phyloP scores from a whole-genome alignment of 2,113 vertebrate species.

The Phaethon lepturus region DNA sequence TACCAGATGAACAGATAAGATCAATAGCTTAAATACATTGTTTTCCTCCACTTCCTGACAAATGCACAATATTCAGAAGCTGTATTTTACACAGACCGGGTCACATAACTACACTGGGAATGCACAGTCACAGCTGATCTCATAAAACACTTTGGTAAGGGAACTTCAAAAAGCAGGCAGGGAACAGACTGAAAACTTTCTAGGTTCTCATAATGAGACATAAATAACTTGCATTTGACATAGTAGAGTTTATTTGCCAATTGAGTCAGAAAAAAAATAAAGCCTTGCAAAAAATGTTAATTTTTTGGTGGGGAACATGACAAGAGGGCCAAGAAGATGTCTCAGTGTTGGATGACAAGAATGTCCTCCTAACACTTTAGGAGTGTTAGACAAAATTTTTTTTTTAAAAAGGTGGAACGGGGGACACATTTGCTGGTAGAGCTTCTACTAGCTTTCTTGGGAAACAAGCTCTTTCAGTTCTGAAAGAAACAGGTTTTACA shows the following conservation, averaged over 20 bases:
- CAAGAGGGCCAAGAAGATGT: neutral
- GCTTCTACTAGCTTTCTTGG: neutral
- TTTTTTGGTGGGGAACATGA: neutral
- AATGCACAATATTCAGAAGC: neutral
- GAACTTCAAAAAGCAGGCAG: neutral
- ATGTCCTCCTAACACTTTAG: neutral
- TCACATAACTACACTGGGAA: neutral
- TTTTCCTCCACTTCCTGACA: neutral
- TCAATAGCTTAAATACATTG: neutral
- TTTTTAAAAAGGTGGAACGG: too few relatives aligned
- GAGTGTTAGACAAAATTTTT: neutral
- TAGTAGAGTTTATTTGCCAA: neutral
- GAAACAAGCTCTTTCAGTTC: neutral
- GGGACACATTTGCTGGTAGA: neutral
- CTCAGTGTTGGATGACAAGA: neutral
- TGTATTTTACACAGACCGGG: neutral
- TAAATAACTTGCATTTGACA: neutral
- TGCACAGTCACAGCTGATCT: neutral
- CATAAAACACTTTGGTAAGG: neutral
- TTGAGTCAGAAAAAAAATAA: neutral
- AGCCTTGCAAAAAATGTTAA: neutral
- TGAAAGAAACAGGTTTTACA: neutral
- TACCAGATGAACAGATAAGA: neutral
- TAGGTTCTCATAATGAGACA: neutral
- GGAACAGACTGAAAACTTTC: neutral